A percentile compares a stretch with the other conserved stretches of the same genome.
These are phyloP conservation scores for Synergus gifuensis DNA, from an alignment of 2,888 invertebrate genomes.

Conservation along the genomic window DNA sequence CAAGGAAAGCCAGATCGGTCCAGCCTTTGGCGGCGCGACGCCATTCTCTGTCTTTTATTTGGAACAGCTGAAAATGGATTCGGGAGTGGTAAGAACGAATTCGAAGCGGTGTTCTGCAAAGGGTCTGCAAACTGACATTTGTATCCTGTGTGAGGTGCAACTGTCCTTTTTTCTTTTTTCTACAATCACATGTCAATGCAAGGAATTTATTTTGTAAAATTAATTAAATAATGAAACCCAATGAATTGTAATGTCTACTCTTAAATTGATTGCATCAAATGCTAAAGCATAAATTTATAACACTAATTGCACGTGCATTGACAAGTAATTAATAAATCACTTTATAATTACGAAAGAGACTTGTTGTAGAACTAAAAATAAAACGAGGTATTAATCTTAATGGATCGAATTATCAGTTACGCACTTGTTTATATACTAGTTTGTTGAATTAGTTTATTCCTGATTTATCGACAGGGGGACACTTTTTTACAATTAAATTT, in stretches of 20 bases:
- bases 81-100: conserved; percentile 16
- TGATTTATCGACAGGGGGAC: neutral
- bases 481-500: neutral
- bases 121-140: conserved; percentile 17
- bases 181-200: neutral
- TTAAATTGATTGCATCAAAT: neutral
- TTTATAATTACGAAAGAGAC: conserved; percentile 30
- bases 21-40: conserved; percentile 32
- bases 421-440: neutral
- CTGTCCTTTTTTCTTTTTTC: neutral
- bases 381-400: neutral
- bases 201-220: neutral
- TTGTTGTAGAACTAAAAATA: neutral
- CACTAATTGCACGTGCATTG: conserved; percentile 10
- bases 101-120: conserved; percentile 3
- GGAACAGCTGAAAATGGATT: conserved; percentile 53
- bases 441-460: neutral
- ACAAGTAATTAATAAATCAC: conserved; percentile 34
- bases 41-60: conserved; percentile 50
- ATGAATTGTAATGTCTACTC: neutral
- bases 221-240: neutral
- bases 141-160: conserved; percentile 9
- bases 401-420: neutral
- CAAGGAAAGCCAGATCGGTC: conserved; percentile 7
- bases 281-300: neutral